phyloP scores from a whole-genome alignment of 2,113 vertebrate genomes.

The Phodopus roborovskii region DNA sequence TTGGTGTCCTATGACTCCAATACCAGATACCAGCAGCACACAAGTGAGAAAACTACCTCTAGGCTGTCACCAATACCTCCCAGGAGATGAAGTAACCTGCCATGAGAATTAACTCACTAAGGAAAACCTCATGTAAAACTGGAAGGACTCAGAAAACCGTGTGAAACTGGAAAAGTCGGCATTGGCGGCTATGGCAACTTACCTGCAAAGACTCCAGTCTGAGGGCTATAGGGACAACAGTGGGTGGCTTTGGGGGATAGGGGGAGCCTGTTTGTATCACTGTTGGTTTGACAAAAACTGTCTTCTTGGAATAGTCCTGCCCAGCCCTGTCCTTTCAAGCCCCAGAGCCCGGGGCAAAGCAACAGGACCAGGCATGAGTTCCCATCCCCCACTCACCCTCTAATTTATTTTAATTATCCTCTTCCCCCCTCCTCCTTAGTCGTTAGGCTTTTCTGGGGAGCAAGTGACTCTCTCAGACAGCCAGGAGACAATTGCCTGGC shows the following conservation, averaged over 20 bases:
- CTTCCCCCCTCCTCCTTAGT: not conserved
- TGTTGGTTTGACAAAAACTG: not conserved
- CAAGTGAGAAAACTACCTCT: not conserved
- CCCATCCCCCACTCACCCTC: slow-evolving; percentile 68
- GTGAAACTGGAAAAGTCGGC: not conserved
- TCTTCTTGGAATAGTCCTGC: slow-evolving; percentile 30
- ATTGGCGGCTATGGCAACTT: not conserved
- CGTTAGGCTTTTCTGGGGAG: slow-evolving; percentile 69
- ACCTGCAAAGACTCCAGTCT: not conserved
- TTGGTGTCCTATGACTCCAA: not conserved
- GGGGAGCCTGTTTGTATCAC: accelerated
- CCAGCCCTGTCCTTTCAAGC: slow-evolving; percentile 57
- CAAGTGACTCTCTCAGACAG: slow-evolving; percentile 51
- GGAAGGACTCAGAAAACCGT: not conserved
- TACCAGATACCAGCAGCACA: not conserved
- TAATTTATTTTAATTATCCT: slow-evolving; percentile 81
- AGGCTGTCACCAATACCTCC: not conserved
- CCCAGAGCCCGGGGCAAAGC: slow-evolving; percentile 55
- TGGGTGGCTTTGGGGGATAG: not conserved
- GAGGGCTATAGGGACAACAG: not conserved
- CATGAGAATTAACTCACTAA: not conserved
- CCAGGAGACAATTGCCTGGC: slow-evolving; percentile 32
- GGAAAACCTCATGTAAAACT: not conserved
- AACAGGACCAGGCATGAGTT: slow-evolving; percentile 75
- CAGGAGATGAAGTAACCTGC: not conserved